Evolutionary conservation across 2,113 vertebrate species (phyloP), one percentile per base, ranked within the genome.

Genomic region (Cryptotis parvus): DNA sequence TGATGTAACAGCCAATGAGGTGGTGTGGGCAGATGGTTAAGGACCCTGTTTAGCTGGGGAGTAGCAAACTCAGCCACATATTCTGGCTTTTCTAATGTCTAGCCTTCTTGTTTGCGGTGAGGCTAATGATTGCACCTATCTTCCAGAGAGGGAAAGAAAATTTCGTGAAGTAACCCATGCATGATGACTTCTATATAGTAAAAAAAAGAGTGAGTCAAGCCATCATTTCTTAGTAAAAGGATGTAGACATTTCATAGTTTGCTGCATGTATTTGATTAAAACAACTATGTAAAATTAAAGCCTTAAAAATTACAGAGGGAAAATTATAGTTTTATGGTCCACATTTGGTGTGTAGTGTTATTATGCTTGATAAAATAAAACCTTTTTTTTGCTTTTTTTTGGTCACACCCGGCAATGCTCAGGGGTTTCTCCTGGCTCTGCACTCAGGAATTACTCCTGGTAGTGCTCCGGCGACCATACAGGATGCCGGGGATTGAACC

Each of bases 51-150:
- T 74, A 84, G 76, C 12, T 45, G 24, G 18, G 24, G 8, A 70
- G 81, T 65, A 84, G 22, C 5, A 87, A 70, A 70, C 45, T 37
- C 9, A 39, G 27, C 73, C n/a, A 79, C 7, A 35, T 45, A 69
- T 86, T 83, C 16, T 41, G 18, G 27, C 15, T 27, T 35, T 26
- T 73, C 29, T n/a, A 66, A 84, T 22, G 1, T 31, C 85, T n/a
- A 73, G 39, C 77, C 37, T 92, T 92, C 35, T 77, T 5, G 29
- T 92, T 58, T 16, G 82, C 43, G 91, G 78, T 87, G 84, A 49
- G 9, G 2, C 16, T 89, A 58, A 66, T 69, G 66, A 85, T 1
- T 76, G 66, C 10, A n/a, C 3, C 20, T 78, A 35, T 81, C 24
- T 89, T 35, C 8, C 7, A 72, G 31, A 87, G 9, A 91, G 0